Base-by-base conservation (phyloP, 2,113 vertebrate species). In the Eulemur macaco region DNA sequence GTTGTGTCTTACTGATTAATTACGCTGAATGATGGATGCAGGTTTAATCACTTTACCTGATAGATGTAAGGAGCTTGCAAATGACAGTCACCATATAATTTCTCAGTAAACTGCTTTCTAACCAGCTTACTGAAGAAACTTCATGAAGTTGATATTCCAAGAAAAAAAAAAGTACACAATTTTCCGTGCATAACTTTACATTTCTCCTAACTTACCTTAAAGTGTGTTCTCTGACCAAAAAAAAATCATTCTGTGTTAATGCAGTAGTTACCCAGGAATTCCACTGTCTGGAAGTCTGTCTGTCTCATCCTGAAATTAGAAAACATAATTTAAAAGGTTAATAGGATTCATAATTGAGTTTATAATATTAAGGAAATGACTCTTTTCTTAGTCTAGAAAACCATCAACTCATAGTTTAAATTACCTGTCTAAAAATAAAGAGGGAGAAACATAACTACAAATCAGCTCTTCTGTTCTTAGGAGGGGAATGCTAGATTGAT, bases 31-130 rank as follows among this genome's bases (percentile, higher is more conserved):
- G 97, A 98, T 21, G 0, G 91, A 98, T 97, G 63, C 92, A 96
- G 86, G 97, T 97, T 98, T 98, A 98, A 98, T 98, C 98, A 98
- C 73, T 96, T 89, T 93, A 96, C 88, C 60, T 97, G 97, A 98
- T 92, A 68, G 92, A 96, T 98, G 96, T 96, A 94, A 47, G n/a
- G 80, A 92, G 14, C 47, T 86, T 97, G 73, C 9, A 91, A 94
- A 93, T 88, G 66, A 95, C 39, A 96, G 63, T 73, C 58, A 92
- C 86, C 91, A 21, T 87, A 96, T 95, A 95, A 98, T 98, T 97
- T 97, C 42, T 96, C 81, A 96, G 97, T 97, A 98, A 96, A 81
- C 66, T 92, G 73, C 56, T 94, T 97, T 96, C 95, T 95, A 95
- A 95, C 73, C 76, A 96, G 34, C 63, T 94, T 89, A 78, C 6